Evolutionary conservation across 2,113 vertebrate species (phyloP).

Genomic region (Peucedramus taeniatus): DNA sequence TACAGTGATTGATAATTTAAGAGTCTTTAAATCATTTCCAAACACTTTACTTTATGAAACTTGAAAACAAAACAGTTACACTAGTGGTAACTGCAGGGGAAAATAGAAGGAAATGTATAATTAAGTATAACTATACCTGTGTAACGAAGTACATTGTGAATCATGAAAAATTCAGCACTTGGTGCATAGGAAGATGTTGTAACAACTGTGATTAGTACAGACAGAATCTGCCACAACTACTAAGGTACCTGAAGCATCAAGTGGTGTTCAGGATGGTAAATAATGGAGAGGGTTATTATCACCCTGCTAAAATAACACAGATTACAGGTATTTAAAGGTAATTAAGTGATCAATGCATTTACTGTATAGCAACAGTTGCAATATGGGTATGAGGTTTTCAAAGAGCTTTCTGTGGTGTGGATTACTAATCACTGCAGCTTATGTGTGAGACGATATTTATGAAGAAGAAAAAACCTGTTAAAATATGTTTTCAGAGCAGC

Average conservation of each 20-base stretch:
- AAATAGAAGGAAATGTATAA: not conserved
- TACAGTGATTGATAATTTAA: not conserved
- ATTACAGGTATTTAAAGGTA: not conserved
- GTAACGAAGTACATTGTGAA: not conserved
- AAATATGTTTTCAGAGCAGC: not conserved
- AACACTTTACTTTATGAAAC: not conserved
- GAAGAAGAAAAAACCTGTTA: not conserved
- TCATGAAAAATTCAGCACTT: not conserved
- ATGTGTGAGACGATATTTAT: not conserved
- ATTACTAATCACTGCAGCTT: not conserved
- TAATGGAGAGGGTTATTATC: not conserved
- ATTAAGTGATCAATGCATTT: not conserved
- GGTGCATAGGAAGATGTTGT: not conserved
- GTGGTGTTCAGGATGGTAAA: not conserved
- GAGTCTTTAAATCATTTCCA: not conserved
- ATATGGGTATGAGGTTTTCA: not conserved
- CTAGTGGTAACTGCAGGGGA: not conserved
- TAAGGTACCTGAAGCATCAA: rapidly evolving
- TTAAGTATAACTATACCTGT: not conserved
- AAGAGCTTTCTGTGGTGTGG: not conserved
- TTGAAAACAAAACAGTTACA: not conserved
- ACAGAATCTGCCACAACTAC: not conserved
- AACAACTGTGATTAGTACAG: rapidly evolving
- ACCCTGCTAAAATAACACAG: not conserved
- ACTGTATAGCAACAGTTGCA: not conserved